Evolutionary conservation across 2,888 invertebrate genomes (phyloP).

Genomic region (Sarcophaga variegata): DNA sequence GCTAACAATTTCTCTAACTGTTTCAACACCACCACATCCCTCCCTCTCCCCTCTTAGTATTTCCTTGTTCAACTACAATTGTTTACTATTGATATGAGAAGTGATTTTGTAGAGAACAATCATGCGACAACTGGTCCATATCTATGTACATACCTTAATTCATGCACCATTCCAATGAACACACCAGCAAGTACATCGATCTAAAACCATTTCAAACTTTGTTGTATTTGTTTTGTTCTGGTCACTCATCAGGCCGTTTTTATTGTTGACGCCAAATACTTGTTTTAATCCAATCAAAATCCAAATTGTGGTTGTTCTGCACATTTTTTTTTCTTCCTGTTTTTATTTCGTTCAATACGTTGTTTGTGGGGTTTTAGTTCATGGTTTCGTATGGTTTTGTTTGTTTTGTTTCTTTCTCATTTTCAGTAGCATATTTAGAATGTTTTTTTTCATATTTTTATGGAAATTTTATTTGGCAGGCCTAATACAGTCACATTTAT

Average conservation of each 20-base stretch:
- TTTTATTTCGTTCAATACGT: slow-evolving; percentile 1
- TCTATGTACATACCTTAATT: slow-evolving; percentile 5
- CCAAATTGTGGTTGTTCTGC: slow-evolving; percentile 75
- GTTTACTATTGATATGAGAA: slow-evolving; percentile 61
- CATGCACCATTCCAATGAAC: background rate
- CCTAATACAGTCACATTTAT: slow-evolving; percentile 39
- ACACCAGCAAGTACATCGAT: slow-evolving; percentile 13
- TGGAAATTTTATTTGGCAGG: slow-evolving; percentile 46
- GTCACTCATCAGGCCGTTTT: slow-evolving; percentile 66
- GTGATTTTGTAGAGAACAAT: slow-evolving; percentile 37
- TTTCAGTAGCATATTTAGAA: slow-evolving; percentile 16
- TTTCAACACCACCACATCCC: background rate
- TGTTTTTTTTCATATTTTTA: slow-evolving; percentile 21
- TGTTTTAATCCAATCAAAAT: slow-evolving; percentile 79
- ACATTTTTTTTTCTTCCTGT: slow-evolving; percentile 32
- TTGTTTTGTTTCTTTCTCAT: slow-evolving; percentile 26
- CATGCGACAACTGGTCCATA: slow-evolving; percentile 8
- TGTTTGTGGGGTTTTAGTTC: slow-evolving; percentile 64
- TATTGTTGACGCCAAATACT: slow-evolving; percentile 75
- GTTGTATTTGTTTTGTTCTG: slow-evolving; percentile 50
- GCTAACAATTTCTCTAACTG: no score
- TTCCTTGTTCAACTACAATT: slow-evolving; percentile 16
- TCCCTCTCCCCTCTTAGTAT: background rate
- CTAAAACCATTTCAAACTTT: slow-evolving; percentile 53
- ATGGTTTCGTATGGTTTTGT: slow-evolving; percentile 52